These are phyloP conservation scores for Antrozous pallidus DNA, from an alignment of 2,797 vertebrate species.

Conservation along the genomic window DNA sequence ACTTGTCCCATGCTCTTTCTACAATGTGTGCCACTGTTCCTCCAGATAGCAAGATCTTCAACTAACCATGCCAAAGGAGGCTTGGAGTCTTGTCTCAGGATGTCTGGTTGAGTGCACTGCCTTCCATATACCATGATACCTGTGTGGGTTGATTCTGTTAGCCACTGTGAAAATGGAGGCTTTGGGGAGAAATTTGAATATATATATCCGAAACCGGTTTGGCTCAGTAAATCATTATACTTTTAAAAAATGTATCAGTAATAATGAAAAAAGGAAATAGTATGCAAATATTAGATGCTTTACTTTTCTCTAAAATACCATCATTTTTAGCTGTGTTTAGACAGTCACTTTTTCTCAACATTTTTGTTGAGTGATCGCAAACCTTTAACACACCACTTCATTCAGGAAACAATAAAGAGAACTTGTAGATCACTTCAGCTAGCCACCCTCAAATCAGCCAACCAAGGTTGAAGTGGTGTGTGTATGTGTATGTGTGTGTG, in stretches of 20 bases:
- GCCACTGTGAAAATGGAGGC: not conserved
- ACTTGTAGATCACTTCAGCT: not conserved
- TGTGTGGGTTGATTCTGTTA: not conserved
- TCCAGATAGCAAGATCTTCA: not conserved
- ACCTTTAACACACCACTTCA: not conserved
- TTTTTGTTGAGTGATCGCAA: not conserved
- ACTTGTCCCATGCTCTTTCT: not conserved
- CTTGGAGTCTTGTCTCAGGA: not conserved
- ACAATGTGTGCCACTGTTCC: not conserved
- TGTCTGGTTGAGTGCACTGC: not conserved
- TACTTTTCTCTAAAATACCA: not conserved
- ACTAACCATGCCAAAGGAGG: not conserved
- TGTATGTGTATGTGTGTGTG: not conserved
- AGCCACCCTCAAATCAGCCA: not conserved
- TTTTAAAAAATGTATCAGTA: not conserved
- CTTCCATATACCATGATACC: not conserved
- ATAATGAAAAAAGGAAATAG: not conserved
- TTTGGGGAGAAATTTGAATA: not conserved
- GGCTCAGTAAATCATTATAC: not conserved
- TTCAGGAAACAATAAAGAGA: not conserved
- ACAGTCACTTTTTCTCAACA: not conserved
- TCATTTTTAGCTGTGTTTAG: slow-evolving; percentile 4
- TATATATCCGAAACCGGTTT: too few species aligned
- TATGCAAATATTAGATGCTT: not conserved
- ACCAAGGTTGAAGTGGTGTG: not conserved